A percentile compares a stretch with the other conserved stretches of the same genome.
phyloP scores from a whole-genome alignment of 2,888 invertebrate genomes.

The Plebejus argus region DNA sequence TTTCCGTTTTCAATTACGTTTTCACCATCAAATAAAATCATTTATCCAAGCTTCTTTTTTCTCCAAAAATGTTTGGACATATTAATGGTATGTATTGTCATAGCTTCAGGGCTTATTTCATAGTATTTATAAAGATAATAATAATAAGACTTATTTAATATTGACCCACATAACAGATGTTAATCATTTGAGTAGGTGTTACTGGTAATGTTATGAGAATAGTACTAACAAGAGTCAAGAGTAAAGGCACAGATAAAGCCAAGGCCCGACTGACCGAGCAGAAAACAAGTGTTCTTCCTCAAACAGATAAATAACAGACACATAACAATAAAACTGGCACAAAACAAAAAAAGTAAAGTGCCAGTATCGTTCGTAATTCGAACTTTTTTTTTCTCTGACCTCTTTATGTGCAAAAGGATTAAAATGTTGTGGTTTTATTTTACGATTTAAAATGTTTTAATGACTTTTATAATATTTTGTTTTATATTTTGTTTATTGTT shows the following conservation, averaged over 20 bases:
- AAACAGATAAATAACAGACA: constrained; percentile 2
- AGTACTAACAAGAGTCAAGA: constrained; percentile 21
- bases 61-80: too few relatives aligned
- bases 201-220: constrained; percentile 19
- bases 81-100: too few relatives aligned
- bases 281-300: constrained; percentile 26
- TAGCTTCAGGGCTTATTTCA: not conserved
- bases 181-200: constrained; percentile 16
- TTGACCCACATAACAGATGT: constrained; percentile 8
- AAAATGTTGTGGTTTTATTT: not conserved
- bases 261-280: not conserved
- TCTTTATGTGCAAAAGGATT: not conserved
- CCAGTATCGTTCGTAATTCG: not conserved
- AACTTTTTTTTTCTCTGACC: not conserved
- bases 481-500: not conserved
- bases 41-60: too few relatives aligned
- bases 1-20: too few relatives aligned
- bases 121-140: not conserved
- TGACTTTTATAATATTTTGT: not conserved
- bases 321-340: not conserved
- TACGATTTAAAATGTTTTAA: not conserved
- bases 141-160: not conserved
- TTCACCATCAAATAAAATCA: too few relatives aligned
- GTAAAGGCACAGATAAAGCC: constrained; percentile 9
- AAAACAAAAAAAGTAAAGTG: not conserved